Percentiles rank a stretch among this genome's conserved stretches.
Conservation (phyloP, 2,888 invertebrate species). For the Cryptocephalus primarius region DNA sequence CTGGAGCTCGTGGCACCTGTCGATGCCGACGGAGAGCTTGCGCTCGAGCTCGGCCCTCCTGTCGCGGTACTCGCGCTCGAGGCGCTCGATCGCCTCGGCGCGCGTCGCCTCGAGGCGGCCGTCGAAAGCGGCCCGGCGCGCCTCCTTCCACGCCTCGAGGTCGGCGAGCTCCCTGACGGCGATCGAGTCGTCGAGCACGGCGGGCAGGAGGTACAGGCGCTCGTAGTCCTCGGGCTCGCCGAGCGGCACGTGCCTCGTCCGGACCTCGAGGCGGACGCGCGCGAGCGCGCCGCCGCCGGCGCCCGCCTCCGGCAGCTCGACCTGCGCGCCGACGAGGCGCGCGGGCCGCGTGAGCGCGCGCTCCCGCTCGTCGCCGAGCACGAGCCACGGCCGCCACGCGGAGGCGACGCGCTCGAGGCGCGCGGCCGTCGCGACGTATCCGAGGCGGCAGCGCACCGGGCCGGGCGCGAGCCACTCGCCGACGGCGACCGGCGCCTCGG, state of each 20-base stretch:
- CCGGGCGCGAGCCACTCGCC: conserved; percentile 20
- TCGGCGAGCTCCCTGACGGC: conserved; percentile 51
- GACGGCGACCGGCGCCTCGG: conserved; percentile 18
- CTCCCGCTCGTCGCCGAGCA: conserved; percentile 23
- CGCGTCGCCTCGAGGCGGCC: conserved; percentile 38
- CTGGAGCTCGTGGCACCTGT: conserved; percentile 50
- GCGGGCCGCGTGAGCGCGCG: conserved; percentile 22
- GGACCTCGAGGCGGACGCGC: conserved; percentile 20
- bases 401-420: conserved; percentile 14
- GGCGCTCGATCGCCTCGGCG: conserved; percentile 10
- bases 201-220: conserved; percentile 19
- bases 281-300: conserved; percentile 5
- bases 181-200: conserved; percentile 31
- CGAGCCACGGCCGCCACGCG: conserved; percentile 26
- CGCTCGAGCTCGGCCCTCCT: conserved; percentile 44
- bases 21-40: conserved; percentile 43
- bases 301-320: conserved; percentile 1
- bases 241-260: conserved; percentile 8
- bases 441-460: conserved; percentile 21
- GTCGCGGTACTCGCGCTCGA: conserved; percentile 42
- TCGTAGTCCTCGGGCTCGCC: conserved; percentile 13
- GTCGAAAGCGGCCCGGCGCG: conserved; percentile 52
- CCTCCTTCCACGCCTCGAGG: conserved; percentile 62
- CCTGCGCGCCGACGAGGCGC: conserved; percentile 7
- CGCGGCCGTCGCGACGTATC: conserved; percentile 24